Evolutionary conservation across 1,140 invertebrate species (phyloP).

Genomic region (Drosophila parvula): DNA sequence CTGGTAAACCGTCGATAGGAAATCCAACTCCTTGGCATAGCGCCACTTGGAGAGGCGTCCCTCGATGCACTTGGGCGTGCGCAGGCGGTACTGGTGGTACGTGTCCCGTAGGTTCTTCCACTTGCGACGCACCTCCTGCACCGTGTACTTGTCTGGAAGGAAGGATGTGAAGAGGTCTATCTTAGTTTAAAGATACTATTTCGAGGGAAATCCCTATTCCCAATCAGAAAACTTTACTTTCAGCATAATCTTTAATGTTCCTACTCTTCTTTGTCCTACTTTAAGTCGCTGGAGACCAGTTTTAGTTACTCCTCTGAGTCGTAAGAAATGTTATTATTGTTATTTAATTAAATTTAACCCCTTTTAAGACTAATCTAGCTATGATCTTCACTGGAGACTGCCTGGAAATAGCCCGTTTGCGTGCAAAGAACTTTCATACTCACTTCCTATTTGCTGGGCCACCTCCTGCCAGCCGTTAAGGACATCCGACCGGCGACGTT

Average conservation of each 20-base stretch:
- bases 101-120: conserved; percentile 82
- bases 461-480: conserved; percentile 77
- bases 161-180: too few species aligned
- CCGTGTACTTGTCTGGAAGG: conserved; percentile 73
- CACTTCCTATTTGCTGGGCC: conserved; percentile 75
- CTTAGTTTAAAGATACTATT: too few species aligned
- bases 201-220: too few species aligned
- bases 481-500: conserved; percentile 73
- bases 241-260: too few species aligned
- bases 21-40: conserved; percentile 77
- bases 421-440: conserved; percentile 51
- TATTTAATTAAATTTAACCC: too few species aligned
- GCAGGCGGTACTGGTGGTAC: conserved; percentile 80
- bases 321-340: too few species aligned
- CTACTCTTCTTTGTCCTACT: too few species aligned
- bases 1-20: conserved; percentile 77
- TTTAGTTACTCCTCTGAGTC: too few species aligned
- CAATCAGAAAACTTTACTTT: too few species aligned
- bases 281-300: too few species aligned
- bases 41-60: conserved; percentile 79
- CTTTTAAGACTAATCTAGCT: not conserved
- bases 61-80: conserved; percentile 77
- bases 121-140: conserved; percentile 78
- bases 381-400: not conserved
- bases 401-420: not conserved